Evolutionary conservation across 2,113 vertebrate species (phyloP).

Genomic region (Hyla sarda): DNA sequence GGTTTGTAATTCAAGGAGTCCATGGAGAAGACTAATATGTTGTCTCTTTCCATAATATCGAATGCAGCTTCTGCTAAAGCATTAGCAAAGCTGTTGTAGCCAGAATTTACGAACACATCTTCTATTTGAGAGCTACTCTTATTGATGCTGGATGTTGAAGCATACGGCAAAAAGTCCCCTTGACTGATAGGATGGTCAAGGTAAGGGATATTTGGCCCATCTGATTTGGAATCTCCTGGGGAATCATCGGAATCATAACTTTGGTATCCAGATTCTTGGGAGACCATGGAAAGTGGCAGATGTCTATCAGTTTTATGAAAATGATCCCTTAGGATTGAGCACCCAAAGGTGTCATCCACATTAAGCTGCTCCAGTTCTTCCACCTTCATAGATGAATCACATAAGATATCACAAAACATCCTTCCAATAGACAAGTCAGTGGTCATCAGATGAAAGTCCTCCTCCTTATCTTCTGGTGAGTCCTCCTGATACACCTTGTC

Average conservation of each 20-base stretch:
- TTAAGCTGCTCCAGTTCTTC: background rate
- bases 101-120: background rate
- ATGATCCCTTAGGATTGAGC: background rate
- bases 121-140: background rate
- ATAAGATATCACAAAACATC: slow-evolving; percentile 28
- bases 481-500: background rate
- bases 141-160: background rate
- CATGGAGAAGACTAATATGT: background rate
- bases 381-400: background rate
- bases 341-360: background rate
- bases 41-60: background rate
- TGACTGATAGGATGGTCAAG: slow-evolving; percentile 5
- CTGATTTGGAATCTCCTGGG: background rate
- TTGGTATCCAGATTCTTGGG: slow-evolving; percentile 25
- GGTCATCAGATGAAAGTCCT: background rate
- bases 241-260: slow-evolving; percentile 31
- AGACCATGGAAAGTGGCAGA: background rate
- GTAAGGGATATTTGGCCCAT: background rate
- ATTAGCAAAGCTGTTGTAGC: slow-evolving; percentile 37
- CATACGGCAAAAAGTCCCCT: background rate
- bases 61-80: background rate
- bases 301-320: background rate
- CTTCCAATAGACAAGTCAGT: background rate
- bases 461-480: background rate
- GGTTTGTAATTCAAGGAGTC: background rate